A percentile compares a stretch with the other conserved stretches of the same genome.
Conservation (phyloP, 1,140 invertebrate species). For the Battus philenor region DNA sequence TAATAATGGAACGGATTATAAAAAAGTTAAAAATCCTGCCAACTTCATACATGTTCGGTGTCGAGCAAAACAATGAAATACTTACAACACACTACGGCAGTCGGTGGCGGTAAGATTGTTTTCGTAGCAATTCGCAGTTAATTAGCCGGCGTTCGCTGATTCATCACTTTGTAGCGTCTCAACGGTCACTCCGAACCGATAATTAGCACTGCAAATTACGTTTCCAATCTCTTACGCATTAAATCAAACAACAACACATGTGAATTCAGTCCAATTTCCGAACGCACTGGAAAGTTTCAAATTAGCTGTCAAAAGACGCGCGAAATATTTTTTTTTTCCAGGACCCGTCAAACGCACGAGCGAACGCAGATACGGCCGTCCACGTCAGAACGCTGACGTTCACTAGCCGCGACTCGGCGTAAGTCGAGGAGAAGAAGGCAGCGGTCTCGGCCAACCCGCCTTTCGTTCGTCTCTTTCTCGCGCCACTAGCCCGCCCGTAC, state of each 20-base stretch:
- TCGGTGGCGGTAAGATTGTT: constrained; percentile 51
- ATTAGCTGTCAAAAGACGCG: constrained; percentile 55
- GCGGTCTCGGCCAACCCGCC: constrained; percentile 68
- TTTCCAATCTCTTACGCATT: constrained; percentile 24
- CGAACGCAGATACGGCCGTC: constrained; percentile 49
- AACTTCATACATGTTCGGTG: no score
- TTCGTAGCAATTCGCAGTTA: constrained; percentile 62
- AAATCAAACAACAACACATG: constrained; percentile 27
- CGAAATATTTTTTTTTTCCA: constrained; percentile 54
- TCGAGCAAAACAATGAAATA: constrained; percentile 23
- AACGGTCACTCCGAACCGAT: constrained; percentile 45
- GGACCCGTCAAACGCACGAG: constrained; percentile 42
- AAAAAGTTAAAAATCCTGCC: no score
- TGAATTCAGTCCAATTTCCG: constrained; percentile 35
- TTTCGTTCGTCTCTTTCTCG: constrained; percentile 69
- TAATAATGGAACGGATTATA: no score
- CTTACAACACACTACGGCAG: constrained; percentile 54
- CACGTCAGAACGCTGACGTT: constrained; percentile 68
- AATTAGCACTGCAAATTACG: constrained; percentile 46
- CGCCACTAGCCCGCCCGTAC: constrained; percentile 62
- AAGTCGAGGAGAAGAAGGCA: constrained; percentile 73
- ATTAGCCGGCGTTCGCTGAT: constrained; percentile 70
- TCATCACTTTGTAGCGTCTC: constrained; percentile 71
- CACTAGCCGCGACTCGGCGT: constrained; percentile 64
- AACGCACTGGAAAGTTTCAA: constrained; percentile 54